Evolutionary conservation across 2,113 vertebrate species (phyloP), one percentile per base, ranked within the genome.

Genomic region (Nannospalax galili): DNA sequence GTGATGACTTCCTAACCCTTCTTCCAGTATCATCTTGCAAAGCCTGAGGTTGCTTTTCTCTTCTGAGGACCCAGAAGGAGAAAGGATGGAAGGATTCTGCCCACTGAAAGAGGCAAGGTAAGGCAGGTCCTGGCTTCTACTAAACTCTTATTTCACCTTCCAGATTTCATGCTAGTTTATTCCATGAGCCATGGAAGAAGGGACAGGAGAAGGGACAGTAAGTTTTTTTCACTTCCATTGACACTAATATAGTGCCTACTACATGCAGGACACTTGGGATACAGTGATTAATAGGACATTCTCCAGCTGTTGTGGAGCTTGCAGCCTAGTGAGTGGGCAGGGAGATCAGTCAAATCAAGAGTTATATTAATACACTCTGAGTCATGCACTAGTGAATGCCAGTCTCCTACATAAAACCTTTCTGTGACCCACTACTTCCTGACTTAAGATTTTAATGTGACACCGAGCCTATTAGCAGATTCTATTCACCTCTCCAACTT

Each of bases 331-430:
- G 62, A 45, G 70, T 89, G 64, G 64, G 84, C 82, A 96, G 62
- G 64, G 80, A 88, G 80, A 95, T 94, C 79, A 93, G 40, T 89
- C 88, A 92, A 75, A 73, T 37, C 45, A 84, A 73, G 72, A 92
- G 72, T 90, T 80, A 93, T 90, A 73, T 75, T 73, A 92, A 92
- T 64, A 58, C 35, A 67, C 15, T 22, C 9, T 94, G 90, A 96
- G 52, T 96, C 95, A 94, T 26, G 45, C 24, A 64, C 14, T 62
- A 65, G 62, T 60, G 69, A 92, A 60, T 84, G 40, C 88, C 94
- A 84, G 30, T 92, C 72, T 91, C 72, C 84, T 79, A 40, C 92
- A 65, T 16, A 72, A 91, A 96, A 81, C 75, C 94, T 96, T 88
- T 85, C 81, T 88, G 35, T 86, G 94, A 91, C 92, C 92, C 67